Base-by-base conservation (phyloP, 2,888 invertebrate species). In the Baronia brevicornis region DNA sequence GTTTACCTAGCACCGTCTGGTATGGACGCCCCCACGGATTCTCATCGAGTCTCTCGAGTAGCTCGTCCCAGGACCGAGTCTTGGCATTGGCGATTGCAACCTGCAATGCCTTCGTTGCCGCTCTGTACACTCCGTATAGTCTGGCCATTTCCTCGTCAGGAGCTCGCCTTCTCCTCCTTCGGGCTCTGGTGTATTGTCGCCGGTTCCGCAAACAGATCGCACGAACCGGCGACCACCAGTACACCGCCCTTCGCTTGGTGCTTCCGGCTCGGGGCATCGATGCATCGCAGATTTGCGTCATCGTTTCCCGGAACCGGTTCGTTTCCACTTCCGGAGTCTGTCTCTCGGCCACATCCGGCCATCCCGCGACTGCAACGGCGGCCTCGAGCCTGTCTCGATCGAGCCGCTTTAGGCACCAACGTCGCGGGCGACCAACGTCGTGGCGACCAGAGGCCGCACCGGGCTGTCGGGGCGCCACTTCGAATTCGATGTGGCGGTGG, bases 1-100 rank as follows among this genome's bases (percentile, higher is more conserved):
- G 27, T 19, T 44, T 44, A 2, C 25, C 38, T 22, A 39, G n/a
- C 3, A 41, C 38, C 14, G 37, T 26, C 5, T 21, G 24, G 17
- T 41, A 43, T 1, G 39, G 38, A 3, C 38, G 41, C 3, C 41
- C 43, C 41, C 38, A 41, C 6, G 39, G 36, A 15, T 39, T 26
- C 7, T 27, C 10, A 10, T 39, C 28, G 6, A 39, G 26, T 5
- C n/a, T 20, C 24, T 32, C 33, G 0, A 37, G 3, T 5, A 41
- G 37, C 9, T 33, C 35, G 2, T 17, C 22, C 33, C 34, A 36
- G 4, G 33, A 28, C 18, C 24, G 18, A 5, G 34, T 22, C 7
- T 33, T 37, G 7, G 34, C 24, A 3, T 19, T 9, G 3, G 30
- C 7, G 5, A 38, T 39, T 1, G 35, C 32, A 7, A 1, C 4